phyloP scores from a whole-genome alignment of 2,888 invertebrate genomes.

The Choristoneura rosaceana region DNA sequence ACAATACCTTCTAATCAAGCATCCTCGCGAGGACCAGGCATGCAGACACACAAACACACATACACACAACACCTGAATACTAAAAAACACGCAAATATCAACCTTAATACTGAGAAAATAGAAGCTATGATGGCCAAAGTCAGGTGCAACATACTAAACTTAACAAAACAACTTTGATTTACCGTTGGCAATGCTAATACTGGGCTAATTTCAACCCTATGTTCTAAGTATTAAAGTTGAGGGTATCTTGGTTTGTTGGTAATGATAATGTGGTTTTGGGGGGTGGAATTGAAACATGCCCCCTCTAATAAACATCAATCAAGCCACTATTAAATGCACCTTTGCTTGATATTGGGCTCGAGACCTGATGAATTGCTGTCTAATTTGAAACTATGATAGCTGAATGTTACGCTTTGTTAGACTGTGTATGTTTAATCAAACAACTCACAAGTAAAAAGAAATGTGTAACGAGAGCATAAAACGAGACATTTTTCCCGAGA shows the following conservation, averaged over 20 bases:
- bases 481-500: too few species aligned
- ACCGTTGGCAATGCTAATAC: background rate
- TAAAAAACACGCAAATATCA: background rate
- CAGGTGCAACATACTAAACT: background rate
- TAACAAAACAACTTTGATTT: constrained; percentile 3
- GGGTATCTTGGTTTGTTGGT: background rate
- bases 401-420: background rate
- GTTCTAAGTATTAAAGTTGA: background rate
- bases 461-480: background rate
- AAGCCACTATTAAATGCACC: constrained; percentile 74
- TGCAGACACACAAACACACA: constrained; percentile 9
- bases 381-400: constrained; percentile 23
- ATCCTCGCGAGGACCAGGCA: constrained; percentile 49
- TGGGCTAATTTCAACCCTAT: background rate
- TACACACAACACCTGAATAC: background rate
- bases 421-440: too few species aligned
- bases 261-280: background rate
- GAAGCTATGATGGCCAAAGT: background rate
- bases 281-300: constrained; percentile 44
- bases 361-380: constrained; percentile 47
- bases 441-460: too few species aligned
- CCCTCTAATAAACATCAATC: constrained; percentile 74
- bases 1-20: constrained; percentile 45
- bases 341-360: constrained; percentile 61
- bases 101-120: background rate